Base-by-base conservation (phyloP, 2,797 vertebrate species). In the Hippocampus kuda region DNA sequence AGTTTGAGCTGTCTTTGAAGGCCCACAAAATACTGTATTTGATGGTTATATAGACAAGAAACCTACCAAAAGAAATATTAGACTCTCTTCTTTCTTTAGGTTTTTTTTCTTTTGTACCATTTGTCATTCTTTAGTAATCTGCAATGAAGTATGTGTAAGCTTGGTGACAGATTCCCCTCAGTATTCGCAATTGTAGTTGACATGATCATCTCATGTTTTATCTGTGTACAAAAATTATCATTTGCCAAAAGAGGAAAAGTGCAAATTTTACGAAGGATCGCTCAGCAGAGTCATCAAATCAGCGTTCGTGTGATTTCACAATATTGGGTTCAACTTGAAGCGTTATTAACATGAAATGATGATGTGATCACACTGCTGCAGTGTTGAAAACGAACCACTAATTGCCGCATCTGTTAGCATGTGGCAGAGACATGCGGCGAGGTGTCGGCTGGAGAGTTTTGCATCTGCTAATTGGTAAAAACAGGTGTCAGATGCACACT, bases 361-460 rank as follows among this genome's bases (percentile, higher is more conserved):
- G 82, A 87, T 91, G 88, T 93, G 91, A 94, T 94, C 94, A 93
- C 84, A 90, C 87, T 87, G 90, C 89, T 68, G 11, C 83, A 80
- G 87, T 89, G 92, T 92, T 94, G 93, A 95, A 93, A 94, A 94
- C 91, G 89, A 92, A 91, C 86, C 87, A 80, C 92, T 94, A 91
- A 94, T 95, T 95, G 93, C 85, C 77, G 82, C 92, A 91, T 94
- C 91, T 93, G 87, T 94, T 92, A 92, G 91, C 91, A 79, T 85
- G 85, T 85, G 86, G 88, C 85, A 82, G 84, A 82, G 88, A 74
- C 27, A 34, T 74, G 83, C 83, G 88, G 83, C 79, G 85, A 83
- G 75, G 87, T 86, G 88, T 85, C 86, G 81, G 85, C 81, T 84
- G 82, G 87, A 89, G 88, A 88, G 85, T 84, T 86, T 91, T 90